Conservation (phyloP, 2,113 vertebrate species). For the Rallus limicola region DNA sequence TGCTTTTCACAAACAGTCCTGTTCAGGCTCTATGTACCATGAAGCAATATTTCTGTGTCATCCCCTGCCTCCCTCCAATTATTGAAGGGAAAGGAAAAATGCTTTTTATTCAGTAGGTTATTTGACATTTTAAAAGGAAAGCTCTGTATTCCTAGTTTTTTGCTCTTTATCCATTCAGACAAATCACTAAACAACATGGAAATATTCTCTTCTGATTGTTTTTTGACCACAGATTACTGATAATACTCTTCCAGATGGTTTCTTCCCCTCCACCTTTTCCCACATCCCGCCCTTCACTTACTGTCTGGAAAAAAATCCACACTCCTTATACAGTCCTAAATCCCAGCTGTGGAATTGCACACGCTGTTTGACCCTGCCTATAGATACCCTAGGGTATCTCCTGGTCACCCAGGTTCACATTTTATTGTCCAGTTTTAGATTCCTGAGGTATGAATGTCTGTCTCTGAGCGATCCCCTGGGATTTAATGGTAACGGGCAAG, state of each 20-base stretch:
- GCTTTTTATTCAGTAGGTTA: neutral
- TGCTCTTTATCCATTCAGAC: neutral
- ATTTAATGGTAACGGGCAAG: neutral
- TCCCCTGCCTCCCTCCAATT: neutral
- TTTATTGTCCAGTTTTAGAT: neutral
- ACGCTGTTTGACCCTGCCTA: neutral
- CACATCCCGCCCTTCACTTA: neutral
- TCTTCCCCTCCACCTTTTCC: neutral
- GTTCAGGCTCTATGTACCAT: accelerated
- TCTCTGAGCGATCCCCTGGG: neutral
- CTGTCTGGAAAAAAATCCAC: neutral
- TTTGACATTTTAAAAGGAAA: neutral
- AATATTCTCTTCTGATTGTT: neutral
- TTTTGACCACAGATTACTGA: neutral
- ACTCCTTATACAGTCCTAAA: neutral
- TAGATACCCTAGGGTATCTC: neutral
- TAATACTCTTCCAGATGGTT: neutral
- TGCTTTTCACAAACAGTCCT: neutral
- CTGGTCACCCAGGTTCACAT: neutral
- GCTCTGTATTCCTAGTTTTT: neutral
- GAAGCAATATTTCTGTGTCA: neutral
- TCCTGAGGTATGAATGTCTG: neutral
- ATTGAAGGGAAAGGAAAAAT: neutral
- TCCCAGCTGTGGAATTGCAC: neutral
- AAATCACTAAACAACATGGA: neutral